Evolutionary conservation across 1,140 invertebrate species (phyloP).

Genomic region (Sminthurinus signatus): DNA sequence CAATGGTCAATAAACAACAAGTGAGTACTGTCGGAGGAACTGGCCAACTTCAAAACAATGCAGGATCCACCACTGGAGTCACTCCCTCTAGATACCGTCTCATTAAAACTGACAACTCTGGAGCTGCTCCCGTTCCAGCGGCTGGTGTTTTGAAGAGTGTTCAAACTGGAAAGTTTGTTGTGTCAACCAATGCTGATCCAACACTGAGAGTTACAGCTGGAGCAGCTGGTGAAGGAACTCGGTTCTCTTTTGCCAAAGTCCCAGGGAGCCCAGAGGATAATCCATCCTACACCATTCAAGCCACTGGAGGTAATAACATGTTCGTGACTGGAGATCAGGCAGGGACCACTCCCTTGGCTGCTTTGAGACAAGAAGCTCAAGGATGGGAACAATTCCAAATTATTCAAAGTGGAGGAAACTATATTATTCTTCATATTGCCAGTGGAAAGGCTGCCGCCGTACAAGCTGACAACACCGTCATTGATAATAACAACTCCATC

Average conservation of each 20-base stretch:
- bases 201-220: conserved; percentile 1
- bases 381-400: conserved; percentile 36
- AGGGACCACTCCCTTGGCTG: conserved; percentile 19
- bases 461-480: conserved; percentile 24
- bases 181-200: conserved; percentile 8
- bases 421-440: conserved; percentile 21
- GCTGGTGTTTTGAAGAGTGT: conserved; percentile 10
- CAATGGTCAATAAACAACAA: conserved; percentile 22
- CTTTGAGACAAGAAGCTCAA: conserved; percentile 15
- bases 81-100: conserved; percentile 12
- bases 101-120: conserved; percentile 6
- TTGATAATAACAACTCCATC: conserved; percentile 24
- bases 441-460: conserved; percentile 20
- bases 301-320: background rate
- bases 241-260: conserved; percentile 17
- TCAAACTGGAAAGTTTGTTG: conserved; percentile 20
- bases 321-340: conserved; percentile 22
- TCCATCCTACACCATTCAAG: conserved; percentile 16
- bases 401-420: conserved; percentile 12
- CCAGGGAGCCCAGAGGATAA: conserved; percentile 8
- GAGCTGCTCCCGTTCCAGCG: background rate
- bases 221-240: conserved; percentile 4
- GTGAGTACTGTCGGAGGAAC: conserved; percentile 1
- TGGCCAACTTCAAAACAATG: conserved; percentile 17
- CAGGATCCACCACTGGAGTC: background rate